phyloP scores from a whole-genome alignment of 1,140 invertebrate genomes.

The Meteorus sp. region DNA sequence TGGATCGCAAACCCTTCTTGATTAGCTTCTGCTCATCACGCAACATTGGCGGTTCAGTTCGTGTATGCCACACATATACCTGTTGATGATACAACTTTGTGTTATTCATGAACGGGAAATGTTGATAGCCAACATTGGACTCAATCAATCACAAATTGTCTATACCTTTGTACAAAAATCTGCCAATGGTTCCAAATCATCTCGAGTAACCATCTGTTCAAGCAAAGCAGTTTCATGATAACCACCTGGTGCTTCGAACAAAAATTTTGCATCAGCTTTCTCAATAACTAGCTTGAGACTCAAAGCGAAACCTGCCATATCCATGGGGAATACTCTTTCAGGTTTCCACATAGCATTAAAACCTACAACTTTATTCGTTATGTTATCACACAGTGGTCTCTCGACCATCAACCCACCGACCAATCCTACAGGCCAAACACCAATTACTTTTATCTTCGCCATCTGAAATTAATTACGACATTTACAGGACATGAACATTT shows the following conservation, averaged over 20 bases:
- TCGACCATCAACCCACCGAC: conserved; percentile 90
- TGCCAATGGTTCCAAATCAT: conserved; percentile 84
- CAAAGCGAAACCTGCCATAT: conserved; percentile 98
- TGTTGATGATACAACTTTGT: conserved; percentile 46
- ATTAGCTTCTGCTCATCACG: conserved; percentile 64
- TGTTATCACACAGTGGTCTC: conserved; percentile 71
- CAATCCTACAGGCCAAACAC: conserved; percentile 96
- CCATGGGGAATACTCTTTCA: conserved; percentile 89
- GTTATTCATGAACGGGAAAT: neutral
- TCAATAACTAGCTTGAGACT: conserved; percentile 80
- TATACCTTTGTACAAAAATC: conserved; percentile 83
- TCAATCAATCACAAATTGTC: conserved; percentile 8
- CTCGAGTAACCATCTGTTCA: conserved; percentile 72
- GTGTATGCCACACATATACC: conserved; percentile 95
- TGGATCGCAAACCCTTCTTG: conserved; percentile 63
- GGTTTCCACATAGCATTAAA: conserved; percentile 87
- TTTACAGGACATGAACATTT: neutral
- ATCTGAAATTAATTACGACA: conserved; percentile 62
- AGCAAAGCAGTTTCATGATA: conserved; percentile 93
- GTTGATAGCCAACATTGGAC: neutral
- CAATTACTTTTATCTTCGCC: conserved; percentile 80
- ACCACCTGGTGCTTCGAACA: conserved; percentile 80
- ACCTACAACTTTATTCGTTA: conserved; percentile 74
- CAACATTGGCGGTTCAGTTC: conserved; percentile 83
- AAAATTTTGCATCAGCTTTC: conserved; percentile 79